Base-by-base conservation (phyloP, 2,888 invertebrate genomes). In the Drosophila leonis region DNA sequence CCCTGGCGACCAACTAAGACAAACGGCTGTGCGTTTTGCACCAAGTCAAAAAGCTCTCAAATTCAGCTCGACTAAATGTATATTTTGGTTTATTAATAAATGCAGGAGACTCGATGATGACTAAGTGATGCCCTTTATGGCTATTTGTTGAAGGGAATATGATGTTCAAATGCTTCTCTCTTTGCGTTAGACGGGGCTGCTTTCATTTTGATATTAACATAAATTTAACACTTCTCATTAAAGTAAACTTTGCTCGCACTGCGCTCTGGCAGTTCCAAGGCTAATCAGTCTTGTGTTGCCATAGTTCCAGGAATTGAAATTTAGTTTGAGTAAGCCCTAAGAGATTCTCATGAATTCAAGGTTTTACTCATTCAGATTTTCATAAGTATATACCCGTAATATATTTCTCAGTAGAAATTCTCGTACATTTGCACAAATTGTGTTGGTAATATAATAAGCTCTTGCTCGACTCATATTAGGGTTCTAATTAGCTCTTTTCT, bases 11-110 rank as follows among this genome's bases (percentile, higher is more conserved):
- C 55, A 63, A 63, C 65, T 65, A 41, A 65, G 65, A 65, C 65
- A 69, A 74, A 51, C 65, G 64, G 48, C 74, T 20, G 33, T 29
- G 44, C 35, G 24, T 42, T 39, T 54, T 54, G 27, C n/a, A 37
- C 60, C 61, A 57, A 61, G 41, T 41, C 54, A 18, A 65, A 49
- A 65, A 74, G 61, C 75, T 55, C 59, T 63, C 55, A 56, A 55
- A 51, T 24, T 42, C 48, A 33, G 68, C 31, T 42, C 46, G 33
- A 39, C n/a, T 33, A 51, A 75, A 60, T 75, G 69, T 18, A 63
- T 62, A 65, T 70, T 59, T 55, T 15, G 48, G 41, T 13, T 61
- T 60, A 74, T 61, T 56, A 61, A 48, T 44, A 42, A 46, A 63
- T 62, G 46, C 73, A 60, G 51, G 10, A n/a, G n/a, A 20, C 10